Percentiles rank a stretch among this genome's conserved stretches.
Conservation (phyloP, 2,797 vertebrate species). For the Peromyscus eremicus region DNA sequence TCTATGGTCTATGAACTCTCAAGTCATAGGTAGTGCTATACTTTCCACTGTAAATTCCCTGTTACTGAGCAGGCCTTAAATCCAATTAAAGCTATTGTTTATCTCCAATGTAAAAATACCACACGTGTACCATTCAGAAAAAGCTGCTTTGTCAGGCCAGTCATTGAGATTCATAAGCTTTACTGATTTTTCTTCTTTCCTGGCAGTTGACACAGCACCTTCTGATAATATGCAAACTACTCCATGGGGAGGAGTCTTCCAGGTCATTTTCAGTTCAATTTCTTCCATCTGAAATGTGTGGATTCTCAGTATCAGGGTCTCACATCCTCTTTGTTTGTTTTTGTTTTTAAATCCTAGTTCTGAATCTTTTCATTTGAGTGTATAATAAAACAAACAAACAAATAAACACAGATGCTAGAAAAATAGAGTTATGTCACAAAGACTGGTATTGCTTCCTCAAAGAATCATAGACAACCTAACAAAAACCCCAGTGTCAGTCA, state of each 20-base stretch:
- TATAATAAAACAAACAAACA: neutral
- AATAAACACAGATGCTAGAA: neutral
- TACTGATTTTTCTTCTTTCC: too few species aligned
- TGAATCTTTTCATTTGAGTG: neutral
- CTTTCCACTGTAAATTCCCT: neutral
- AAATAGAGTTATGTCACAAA: neutral
- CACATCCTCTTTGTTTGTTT: neutral
- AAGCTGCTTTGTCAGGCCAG: neutral
- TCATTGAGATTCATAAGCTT: neutral
- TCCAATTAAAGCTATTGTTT: neutral
- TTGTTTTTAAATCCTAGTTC: neutral
- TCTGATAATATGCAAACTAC: too few species aligned
- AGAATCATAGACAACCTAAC: neutral
- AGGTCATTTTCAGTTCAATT: neutral
- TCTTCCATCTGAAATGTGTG: neutral
- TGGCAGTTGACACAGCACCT: neutral
- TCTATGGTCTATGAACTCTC: neutral
- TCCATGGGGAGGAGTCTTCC: neutral
- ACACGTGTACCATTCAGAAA: neutral
- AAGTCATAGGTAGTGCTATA: too few species aligned
- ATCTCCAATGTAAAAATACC: neutral
- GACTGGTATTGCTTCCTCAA: neutral
- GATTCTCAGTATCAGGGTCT: neutral
- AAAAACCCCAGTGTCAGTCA: neutral
- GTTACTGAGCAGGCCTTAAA: neutral